Base-by-base conservation (phyloP, 2,113 vertebrate genomes). In the Myxocyprinus asiaticus region DNA sequence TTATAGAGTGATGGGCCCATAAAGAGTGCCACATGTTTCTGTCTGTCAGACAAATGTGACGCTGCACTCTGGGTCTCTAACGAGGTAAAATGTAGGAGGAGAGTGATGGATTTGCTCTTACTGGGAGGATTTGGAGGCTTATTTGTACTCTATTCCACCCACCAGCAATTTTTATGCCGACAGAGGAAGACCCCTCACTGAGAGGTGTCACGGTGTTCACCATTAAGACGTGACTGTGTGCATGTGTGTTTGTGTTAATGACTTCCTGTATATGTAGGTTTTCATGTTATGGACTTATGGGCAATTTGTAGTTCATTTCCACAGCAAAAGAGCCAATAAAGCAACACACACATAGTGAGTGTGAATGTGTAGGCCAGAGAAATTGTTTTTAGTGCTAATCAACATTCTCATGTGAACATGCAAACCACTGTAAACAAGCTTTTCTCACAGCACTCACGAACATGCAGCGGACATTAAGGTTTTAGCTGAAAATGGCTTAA, bases 111-210 rank as follows among this genome's bases (percentile, higher is more conserved):
- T 74, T 74, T 33, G n/a, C 71, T 74, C 45, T 63, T 59, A 63
- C 71, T 62, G 55, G 14, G 64, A 12, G n/a, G 67, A 79, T 84
- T 78, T 83, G 62, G 55, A 82, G 75, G 51, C 10, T 12, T 9
- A 59, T 72, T 82, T 84, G 71, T 75, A 43, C 51, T 68, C 17
- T 68, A 47, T 48, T 63, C 80, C 66, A 22, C 79, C 76, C 76
- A 82, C 70, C 22, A 67, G 66, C 64, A 8, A 61, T 64, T 61
- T 55, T 70, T 33, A 67, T 47, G 44, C 15, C 2, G 48, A 45
- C 45, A 10, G 56, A 45, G 45, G 59, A 80, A 67, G 61, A 56
- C 67, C 42, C 33, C 58, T 68, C 3, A 7, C 48, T 42, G 56
- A 61, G 67, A 66, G 55, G 43, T 65, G 45, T 48, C 76, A 67